Evolutionary conservation across 2,113 vertebrate genomes (phyloP).

Genomic region (Trogon surrucura): DNA sequence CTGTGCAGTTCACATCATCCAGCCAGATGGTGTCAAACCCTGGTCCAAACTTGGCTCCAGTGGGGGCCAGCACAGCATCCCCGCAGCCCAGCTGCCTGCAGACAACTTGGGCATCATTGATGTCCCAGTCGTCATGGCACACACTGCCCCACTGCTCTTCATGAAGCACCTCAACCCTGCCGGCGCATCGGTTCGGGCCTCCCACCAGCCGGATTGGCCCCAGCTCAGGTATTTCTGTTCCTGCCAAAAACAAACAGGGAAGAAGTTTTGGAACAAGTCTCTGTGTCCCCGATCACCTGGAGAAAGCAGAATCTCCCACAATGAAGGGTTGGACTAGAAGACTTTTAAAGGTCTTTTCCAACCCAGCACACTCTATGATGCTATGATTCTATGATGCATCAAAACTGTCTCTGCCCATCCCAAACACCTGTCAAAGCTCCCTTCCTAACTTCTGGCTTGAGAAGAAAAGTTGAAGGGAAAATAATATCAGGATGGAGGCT

Average conservation of each 20-base stretch:
- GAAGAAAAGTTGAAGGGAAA: not conserved
- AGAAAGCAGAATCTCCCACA: not conserved
- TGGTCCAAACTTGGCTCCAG: not conserved
- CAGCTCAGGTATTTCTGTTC: not conserved
- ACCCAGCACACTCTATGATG: too few species aligned
- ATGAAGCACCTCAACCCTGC: slow-evolving; percentile 9
- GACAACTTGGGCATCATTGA: slow-evolving; percentile 80
- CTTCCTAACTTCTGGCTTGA: not conserved
- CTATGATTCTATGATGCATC: too few species aligned
- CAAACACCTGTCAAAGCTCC: not conserved
- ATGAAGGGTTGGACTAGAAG: too few species aligned
- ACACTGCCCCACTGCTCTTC: not conserved
- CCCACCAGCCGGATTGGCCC: not conserved
- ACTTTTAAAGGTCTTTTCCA: too few species aligned
- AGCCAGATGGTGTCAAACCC: not conserved
- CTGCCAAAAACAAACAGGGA: not conserved
- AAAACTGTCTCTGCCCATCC: not conserved
- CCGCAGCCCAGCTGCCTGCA: slow-evolving; percentile 88
- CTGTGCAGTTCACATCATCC: slow-evolving; percentile 9
- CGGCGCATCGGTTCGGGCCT: not conserved
- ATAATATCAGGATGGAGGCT: not conserved
- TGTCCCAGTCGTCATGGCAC: not conserved
- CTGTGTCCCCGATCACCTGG: not conserved
- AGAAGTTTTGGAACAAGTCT: not conserved
- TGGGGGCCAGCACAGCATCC: slow-evolving; percentile 41